Percentiles rank a stretch among this genome's conserved stretches.
phyloP scores from a whole-genome alignment of 2,888 invertebrate species.

The Holacanthella duospinosa region DNA sequence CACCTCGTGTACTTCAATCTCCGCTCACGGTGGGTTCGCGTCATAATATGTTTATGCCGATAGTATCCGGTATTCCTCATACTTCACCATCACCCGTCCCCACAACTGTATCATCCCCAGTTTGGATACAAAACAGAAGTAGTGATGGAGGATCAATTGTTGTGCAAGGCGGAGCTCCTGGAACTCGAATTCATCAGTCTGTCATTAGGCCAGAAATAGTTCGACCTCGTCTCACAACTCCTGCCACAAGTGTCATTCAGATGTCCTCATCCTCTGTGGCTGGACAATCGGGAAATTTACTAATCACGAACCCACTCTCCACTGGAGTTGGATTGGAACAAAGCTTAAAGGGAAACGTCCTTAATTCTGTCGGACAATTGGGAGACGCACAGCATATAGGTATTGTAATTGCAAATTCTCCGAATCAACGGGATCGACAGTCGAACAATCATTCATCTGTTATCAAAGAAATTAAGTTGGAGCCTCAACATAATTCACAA shows the following conservation, averaged over 20 bases:
- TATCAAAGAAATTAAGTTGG: conserved; percentile 27
- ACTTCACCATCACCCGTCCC: conserved; percentile 36
- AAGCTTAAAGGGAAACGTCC: background rate
- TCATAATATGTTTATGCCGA: conserved; percentile 86
- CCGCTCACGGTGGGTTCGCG: conserved; percentile 56
- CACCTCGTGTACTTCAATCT: conserved; percentile 58
- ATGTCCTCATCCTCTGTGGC: conserved; percentile 53
- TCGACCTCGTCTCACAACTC: conserved; percentile 28
- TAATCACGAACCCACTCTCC: background rate
- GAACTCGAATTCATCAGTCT: conserved; percentile 22
- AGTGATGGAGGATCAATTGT: conserved; percentile 20
- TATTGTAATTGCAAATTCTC: conserved; percentile 33
- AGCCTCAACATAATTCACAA: conserved; percentile 4
- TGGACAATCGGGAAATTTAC: conserved; percentile 9
- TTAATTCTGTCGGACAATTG: background rate
- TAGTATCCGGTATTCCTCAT: conserved; percentile 47
- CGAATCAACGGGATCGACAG: background rate
- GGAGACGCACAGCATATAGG: conserved; percentile 22
- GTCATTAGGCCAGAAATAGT: conserved; percentile 37
- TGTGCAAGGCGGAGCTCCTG: conserved; percentile 21
- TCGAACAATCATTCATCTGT: conserved; percentile 20
- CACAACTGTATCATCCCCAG: conserved; percentile 25
- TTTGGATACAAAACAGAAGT: conserved; percentile 17
- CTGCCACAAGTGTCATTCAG: conserved; percentile 65
- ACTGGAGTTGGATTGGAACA: background rate